A percentile compares a stretch with the other conserved stretches of the same genome.
Conservation (phyloP, 92 coral and sea anemone genomes). For the Palythoa grandis region DNA sequence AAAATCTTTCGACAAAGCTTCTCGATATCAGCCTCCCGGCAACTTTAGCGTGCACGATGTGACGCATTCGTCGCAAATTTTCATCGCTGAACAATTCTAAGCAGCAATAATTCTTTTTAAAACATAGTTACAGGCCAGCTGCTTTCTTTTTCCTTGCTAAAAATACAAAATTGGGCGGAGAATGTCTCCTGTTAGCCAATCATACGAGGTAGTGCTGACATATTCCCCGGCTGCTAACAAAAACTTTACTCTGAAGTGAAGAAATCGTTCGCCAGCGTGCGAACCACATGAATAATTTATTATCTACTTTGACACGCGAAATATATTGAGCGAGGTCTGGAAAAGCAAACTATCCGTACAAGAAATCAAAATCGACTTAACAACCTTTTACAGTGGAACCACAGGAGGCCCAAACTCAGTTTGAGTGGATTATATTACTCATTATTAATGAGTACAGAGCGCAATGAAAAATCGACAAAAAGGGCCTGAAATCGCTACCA, state of each 20-base stretch:
- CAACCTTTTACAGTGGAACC: not conserved
- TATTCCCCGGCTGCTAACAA: not conserved
- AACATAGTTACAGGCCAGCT: not conserved
- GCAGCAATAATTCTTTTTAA: conserved; percentile 12
- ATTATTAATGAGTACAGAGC: too few species aligned
- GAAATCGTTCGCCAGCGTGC: conserved; percentile 22
- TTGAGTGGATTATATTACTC: too few species aligned
- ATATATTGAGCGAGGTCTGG: not conserved
- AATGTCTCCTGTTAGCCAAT: conserved; percentile 40
- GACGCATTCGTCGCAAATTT: not conserved
- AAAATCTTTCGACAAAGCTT: not conserved
- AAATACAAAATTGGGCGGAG: conserved; percentile 26
- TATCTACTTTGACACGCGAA: not conserved
- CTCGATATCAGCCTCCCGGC: not conserved
- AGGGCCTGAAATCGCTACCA: too few species aligned
- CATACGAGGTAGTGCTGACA: conserved; percentile 41
- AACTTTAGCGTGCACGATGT: not conserved
- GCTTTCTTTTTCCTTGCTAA: not conserved
- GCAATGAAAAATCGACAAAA: too few species aligned
- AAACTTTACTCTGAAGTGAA: not conserved
- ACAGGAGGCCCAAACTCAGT: too few species aligned
- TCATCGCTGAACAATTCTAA: not conserved
- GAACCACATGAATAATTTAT: conserved; percentile 29
- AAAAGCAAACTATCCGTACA: not conserved
- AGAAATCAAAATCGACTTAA: not conserved